Evolutionary conservation across 2,888 invertebrate species (phyloP), one percentile per base, ranked within the genome.

Genomic region (Lasioglossum lativentre): DNA sequence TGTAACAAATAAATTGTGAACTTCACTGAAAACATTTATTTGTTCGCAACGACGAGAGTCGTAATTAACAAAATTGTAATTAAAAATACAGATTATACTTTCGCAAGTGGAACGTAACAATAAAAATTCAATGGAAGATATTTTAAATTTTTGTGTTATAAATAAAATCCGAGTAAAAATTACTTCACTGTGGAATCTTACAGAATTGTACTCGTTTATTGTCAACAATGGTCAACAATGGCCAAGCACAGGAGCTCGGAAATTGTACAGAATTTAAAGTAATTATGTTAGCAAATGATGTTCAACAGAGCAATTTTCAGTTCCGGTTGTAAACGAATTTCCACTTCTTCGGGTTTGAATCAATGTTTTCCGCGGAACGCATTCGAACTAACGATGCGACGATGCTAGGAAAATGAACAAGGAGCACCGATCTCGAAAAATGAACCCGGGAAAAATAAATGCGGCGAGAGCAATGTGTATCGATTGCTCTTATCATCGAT

Each of bases 401-500:
- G 66, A 66, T 34, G 19, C 19, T 66, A 66, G 68, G 23, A 34
- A 68, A n/a, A 40, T 40, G 12, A 1, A 23, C 12, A 30, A 4
- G 4, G 38, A 68, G 3, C 23, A n/a, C 2, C 68, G 68, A 34
- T 38, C 34, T 2, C n/a, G 30, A 34, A 23, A 42, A 4, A 23
- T 56, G 59, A 38, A 38, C 42, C 27, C 12, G 4, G 52, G 16
- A 34, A 71, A 77, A 70, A 56, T 84, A 80, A 80, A 80, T 80
- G 16, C 27, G 56, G 30, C 19, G 72, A 59, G 52, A 42, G 59
- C 42, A n/a, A 76, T 42, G 23, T 82, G 78, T 80, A 68, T 68
- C 23, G 68, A 68, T 72, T 75, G 63, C 68, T 52, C 80, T 83
- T 80, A 83, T 86, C 80, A 72, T 42, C 30, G 59, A 42, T 38